Conservation (phyloP, 2,797 vertebrate species). For the Lophotriccus pileatus region DNA sequence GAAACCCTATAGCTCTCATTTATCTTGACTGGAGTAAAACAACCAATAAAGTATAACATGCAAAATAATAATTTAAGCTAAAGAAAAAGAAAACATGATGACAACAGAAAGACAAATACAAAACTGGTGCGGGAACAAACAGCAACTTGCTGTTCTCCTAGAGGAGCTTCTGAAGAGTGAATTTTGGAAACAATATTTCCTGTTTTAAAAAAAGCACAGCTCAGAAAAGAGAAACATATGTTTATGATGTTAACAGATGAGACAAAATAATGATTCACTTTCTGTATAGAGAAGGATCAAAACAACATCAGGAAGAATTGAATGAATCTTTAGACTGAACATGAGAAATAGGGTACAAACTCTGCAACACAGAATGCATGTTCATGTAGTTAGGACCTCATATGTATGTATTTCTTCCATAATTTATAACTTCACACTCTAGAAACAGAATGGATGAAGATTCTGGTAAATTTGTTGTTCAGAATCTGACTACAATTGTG, state of each 20-base stretch:
- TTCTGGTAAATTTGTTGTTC: background rate
- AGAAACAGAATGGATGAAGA: background rate
- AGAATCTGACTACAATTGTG: background rate
- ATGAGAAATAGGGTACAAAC: background rate
- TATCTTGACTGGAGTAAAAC: background rate
- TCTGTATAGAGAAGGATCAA: background rate
- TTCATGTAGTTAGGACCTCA: background rate
- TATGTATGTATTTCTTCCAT: background rate
- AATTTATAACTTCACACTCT: background rate
- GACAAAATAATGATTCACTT: background rate
- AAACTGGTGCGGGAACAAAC: background rate
- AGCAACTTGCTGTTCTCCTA: background rate
- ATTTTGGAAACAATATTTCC: background rate
- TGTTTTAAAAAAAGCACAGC: background rate
- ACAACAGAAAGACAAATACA: background rate
- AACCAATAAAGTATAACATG: background rate
- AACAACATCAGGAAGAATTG: background rate
- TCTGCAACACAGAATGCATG: background rate
- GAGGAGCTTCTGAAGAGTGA: background rate
- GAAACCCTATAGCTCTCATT: background rate
- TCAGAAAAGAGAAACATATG: background rate
- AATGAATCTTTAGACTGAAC: background rate
- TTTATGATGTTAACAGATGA: background rate
- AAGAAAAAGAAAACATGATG: background rate
- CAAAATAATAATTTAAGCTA: background rate